A percentile compares a stretch with the other conserved stretches of the same genome.
Conservation (phyloP, 1,140 invertebrate species). For the Drosophila setifemur region DNA sequence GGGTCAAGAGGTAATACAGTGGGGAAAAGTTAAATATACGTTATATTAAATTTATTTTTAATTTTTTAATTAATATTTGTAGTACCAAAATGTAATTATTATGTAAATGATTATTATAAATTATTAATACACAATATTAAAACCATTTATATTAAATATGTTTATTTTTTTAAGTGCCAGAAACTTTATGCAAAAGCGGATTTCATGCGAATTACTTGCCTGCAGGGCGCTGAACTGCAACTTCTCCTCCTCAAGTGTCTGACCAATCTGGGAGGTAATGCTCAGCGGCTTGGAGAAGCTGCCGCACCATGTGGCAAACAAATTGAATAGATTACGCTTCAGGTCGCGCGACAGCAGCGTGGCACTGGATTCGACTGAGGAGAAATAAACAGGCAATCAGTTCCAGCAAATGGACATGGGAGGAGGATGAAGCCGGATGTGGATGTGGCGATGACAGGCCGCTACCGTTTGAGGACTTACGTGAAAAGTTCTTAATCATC, state of each 20-base stretch:
- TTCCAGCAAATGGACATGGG: background rate
- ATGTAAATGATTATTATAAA: no score
- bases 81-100: no score
- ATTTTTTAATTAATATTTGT: no score
- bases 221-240: slow-evolving; percentile 88
- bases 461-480: slow-evolving; percentile 84
- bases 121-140: background rate
- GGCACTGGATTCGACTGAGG: slow-evolving; percentile 92
- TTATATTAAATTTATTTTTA: background rate
- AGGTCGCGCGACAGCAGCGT: slow-evolving; percentile 94
- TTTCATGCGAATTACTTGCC: slow-evolving; percentile 84
- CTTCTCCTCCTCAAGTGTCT: slow-evolving; percentile 84
- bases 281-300: slow-evolving; percentile 87
- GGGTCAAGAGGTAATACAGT: background rate
- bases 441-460: slow-evolving; percentile 13
- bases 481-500: slow-evolving; percentile 95
- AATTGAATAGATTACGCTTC: slow-evolving; percentile 92
- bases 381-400: slow-evolving; percentile 59
- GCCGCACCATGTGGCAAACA: slow-evolving; percentile 97
- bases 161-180: background rate
- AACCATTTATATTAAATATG: background rate
- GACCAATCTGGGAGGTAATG: slow-evolving; percentile 67
- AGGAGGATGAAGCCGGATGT: background rate
- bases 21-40: background rate
- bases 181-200: background rate